Percentiles rank a stretch among this genome's conserved stretches.
phyloP scores from a whole-genome alignment of 2,113 vertebrate species.

The Gorilla gorilla region DNA sequence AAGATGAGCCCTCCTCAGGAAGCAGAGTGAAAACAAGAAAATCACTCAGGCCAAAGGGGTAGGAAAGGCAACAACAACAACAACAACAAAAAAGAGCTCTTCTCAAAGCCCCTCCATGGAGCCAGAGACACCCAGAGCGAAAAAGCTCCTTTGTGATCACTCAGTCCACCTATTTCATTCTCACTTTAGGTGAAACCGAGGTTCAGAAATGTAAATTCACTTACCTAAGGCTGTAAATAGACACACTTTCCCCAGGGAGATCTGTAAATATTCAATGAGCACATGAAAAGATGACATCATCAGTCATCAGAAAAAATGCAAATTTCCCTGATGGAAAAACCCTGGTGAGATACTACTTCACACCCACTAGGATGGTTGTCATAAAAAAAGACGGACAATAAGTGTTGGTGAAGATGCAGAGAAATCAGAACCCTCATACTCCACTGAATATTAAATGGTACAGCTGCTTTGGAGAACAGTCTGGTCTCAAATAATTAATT shows the following conservation, averaged over 20 bases:
- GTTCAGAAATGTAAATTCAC: background rate
- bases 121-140: background rate
- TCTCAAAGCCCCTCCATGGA: background rate
- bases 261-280: background rate
- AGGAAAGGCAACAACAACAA: background rate
- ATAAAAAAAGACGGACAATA: background rate
- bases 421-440: background rate
- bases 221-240: background rate
- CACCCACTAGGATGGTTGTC: background rate
- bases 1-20: background rate
- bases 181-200: background rate
- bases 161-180: background rate
- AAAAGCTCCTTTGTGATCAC: background rate
- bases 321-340: background rate
- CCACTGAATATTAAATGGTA: background rate
- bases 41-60: background rate
- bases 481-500: background rate
- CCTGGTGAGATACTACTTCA: background rate
- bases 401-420: background rate
- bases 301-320: background rate
- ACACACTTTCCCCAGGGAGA: background rate
- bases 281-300: background rate
- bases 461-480: background rate
- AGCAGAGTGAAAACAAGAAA: constrained; percentile 15
- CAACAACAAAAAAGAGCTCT: background rate